Conservation (phyloP, 2,888 invertebrate genomes). For the Oegoconia quadripuncta region DNA sequence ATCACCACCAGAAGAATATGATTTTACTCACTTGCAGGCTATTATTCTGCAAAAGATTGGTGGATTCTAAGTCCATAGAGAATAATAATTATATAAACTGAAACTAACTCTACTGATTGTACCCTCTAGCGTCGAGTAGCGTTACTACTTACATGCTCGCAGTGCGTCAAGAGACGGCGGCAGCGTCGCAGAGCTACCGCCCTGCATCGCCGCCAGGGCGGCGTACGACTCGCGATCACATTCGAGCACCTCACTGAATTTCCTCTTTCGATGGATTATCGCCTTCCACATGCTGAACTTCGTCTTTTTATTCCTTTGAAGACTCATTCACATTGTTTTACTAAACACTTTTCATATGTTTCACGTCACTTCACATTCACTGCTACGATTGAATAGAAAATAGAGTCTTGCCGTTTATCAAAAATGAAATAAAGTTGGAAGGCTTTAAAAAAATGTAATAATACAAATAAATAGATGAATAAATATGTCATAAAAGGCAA, state of each 20-base stretch:
- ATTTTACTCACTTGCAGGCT: too few relatives aligned
- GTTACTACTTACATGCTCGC: conserved; percentile 68
- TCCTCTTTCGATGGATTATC: conserved; percentile 66
- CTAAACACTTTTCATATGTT: conserved; percentile 26
- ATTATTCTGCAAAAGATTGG: neutral
- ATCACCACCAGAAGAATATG: too few relatives aligned
- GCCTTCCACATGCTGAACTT: conserved; percentile 74
- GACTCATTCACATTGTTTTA: conserved; percentile 60
- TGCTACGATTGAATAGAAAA: neutral
- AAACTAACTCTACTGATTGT: too few relatives aligned
- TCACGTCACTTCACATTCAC: conserved; percentile 6
- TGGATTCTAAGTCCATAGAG: neutral
- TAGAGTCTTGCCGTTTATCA: too few relatives aligned
- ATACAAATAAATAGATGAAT: too few relatives aligned
- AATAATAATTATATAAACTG: neutral
- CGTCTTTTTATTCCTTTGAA: conserved; percentile 57
- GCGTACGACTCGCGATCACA: conserved; percentile 68
- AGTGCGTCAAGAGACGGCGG: conserved; percentile 75
- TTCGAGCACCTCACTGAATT: conserved; percentile 62
- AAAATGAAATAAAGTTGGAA: too few relatives aligned
- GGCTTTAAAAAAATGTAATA: too few relatives aligned
- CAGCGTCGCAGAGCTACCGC: conserved; percentile 68
- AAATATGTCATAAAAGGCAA: too few relatives aligned
- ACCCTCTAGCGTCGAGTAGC: conserved; percentile 62
- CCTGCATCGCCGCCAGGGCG: conserved; percentile 68